Evolutionary conservation across 2,113 vertebrate species (phyloP).

Genomic region (Etheostoma spectabile): DNA sequence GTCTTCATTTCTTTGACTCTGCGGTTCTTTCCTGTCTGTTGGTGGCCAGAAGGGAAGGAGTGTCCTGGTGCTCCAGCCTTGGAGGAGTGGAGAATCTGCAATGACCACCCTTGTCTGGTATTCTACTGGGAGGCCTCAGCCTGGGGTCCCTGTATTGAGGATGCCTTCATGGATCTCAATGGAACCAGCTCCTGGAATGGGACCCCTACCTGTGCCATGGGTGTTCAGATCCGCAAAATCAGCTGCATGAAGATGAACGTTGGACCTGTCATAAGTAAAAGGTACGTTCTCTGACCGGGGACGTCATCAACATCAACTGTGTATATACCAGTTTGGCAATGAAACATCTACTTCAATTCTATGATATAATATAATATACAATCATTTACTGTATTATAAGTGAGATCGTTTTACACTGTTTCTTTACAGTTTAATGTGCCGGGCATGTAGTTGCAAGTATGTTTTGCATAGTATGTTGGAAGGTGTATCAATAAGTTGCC

Average conservation of each 20-base stretch:
- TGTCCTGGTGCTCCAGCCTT: slow-evolving; percentile 89
- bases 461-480: background rate
- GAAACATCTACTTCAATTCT: background rate
- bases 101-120: slow-evolving; percentile 87
- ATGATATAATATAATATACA: too few species aligned
- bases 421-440: background rate
- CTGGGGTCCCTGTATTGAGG: slow-evolving; percentile 90
- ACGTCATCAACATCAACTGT: too few species aligned
- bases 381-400: background rate
- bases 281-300: slow-evolving; percentile 79
- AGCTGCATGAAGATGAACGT: slow-evolving; percentile 88
- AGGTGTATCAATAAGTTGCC: background rate
- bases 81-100: slow-evolving; percentile 91
- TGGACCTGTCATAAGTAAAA: slow-evolving; percentile 90
- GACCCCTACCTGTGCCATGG: slow-evolving; percentile 85
- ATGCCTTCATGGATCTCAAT: slow-evolving; percentile 80
- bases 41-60: slow-evolving; percentile 85
- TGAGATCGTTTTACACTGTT: background rate
- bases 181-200: slow-evolving; percentile 76
- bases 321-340: background rate
- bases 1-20: slow-evolving; percentile 6
- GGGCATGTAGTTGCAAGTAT: background rate
- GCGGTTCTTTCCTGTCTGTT: slow-evolving; percentile 2
- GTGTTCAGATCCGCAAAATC: slow-evolving; percentile 89
- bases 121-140: slow-evolving; percentile 91